Evolutionary conservation across 1,140 invertebrate species (phyloP), one percentile per base, ranked within the genome.

Genomic region (Idris sp.): DNA sequence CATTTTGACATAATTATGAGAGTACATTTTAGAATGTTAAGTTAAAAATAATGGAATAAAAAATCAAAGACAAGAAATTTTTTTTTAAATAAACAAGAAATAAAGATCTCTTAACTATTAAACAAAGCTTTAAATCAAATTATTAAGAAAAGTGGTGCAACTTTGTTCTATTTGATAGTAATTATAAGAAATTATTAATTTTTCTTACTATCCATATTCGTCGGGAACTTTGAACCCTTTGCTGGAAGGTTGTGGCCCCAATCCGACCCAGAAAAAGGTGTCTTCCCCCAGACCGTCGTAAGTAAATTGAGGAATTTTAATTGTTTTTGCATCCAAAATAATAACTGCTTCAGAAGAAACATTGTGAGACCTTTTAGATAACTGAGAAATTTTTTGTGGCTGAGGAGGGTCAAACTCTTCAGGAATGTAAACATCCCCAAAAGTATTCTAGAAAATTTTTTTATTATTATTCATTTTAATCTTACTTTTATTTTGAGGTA

Each of bases 391-490:
- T 36, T 87, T 89, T 73, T 95, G 93, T 0, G 92, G 89, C 9
- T 90, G 86, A 0, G 96, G 96, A n/a, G 96, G 92, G 78, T 96
- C 93, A 82, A 97, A 97, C 49, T 95, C 95, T 76, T 97, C 95
- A 0, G 95, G 95, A 72, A 97, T 93, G 78, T 94, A 95, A 18
- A 97, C 92, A 86, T 97, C 96, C 0, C 94, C 96, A 85, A 96
- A 97, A 13, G 95, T 92, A 81, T 94, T 95, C 90, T 92, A 74
- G 0, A 68, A 61, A 54, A 65, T 3, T 25, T 25, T n/a, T n/a
- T n/a, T n/a, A n/a, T n/a, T n/a, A n/a, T n/a, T n/a, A n/a, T n/a
- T n/a, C n/a, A n/a, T n/a, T n/a, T n/a, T n/a, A n/a, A n/a, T n/a
- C n/a, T n/a, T n/a, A n/a, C n/a, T n/a, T n/a, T n/a, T n/a, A n/a